Conservation (phyloP, 2,888 invertebrate species). For the Charanyca ferruginea region DNA sequence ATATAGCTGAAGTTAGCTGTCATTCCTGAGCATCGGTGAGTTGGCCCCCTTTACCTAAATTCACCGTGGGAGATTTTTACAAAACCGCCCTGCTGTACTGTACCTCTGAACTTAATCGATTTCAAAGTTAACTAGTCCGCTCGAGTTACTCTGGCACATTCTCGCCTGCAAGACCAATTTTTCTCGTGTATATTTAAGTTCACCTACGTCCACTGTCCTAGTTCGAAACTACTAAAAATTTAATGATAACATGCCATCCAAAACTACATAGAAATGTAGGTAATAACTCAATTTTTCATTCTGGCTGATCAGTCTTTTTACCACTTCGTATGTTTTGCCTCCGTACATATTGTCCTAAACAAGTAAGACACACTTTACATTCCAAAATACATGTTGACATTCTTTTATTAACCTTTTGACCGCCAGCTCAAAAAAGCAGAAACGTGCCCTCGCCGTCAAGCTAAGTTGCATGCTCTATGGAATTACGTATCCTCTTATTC, state of each 20-base stretch:
- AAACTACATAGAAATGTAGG: slow-evolving; percentile 10
- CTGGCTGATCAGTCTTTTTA: neutral
- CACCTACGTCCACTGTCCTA: slow-evolving; percentile 38
- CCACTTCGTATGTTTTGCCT: neutral
- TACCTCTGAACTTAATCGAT: slow-evolving; percentile 9
- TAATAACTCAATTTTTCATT: slow-evolving; percentile 15
- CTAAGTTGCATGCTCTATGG: too few species aligned
- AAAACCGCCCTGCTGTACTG: neutral
- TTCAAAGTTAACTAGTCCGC: slow-evolving; percentile 23
- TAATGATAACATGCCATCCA: slow-evolving; percentile 36
- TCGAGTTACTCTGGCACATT: slow-evolving; percentile 22
- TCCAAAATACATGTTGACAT: neutral
- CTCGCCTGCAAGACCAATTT: slow-evolving; percentile 41
- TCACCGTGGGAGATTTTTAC: neutral
- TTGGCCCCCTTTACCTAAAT: too few species aligned
- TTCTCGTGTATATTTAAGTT: slow-evolving; percentile 52
- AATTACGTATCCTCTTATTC: too few species aligned
- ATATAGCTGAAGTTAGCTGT: neutral
- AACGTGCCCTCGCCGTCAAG: too few species aligned
- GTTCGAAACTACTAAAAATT: slow-evolving; percentile 29
- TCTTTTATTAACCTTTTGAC: too few species aligned
- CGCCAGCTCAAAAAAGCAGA: too few species aligned
- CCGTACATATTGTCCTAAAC: neutral
- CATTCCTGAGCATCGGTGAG: neutral
- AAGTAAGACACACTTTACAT: neutral